These are phyloP conservation scores for Sebastolobus altivelis DNA, from an alignment of 2,797 vertebrate genomes.

Conservation along the genomic window DNA sequence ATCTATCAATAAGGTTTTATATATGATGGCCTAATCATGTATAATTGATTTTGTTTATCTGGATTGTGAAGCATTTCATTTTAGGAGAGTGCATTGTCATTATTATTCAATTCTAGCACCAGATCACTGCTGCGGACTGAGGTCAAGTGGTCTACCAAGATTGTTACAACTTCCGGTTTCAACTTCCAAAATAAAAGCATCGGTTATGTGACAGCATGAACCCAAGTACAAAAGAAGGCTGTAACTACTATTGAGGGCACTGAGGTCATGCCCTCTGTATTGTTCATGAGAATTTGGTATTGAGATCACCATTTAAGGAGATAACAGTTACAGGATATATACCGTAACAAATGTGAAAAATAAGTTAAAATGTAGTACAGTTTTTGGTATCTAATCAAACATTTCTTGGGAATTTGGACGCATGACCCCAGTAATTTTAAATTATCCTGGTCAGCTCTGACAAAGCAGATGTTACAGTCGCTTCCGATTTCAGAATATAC, in stretches of 20 bases:
- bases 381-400: background rate
- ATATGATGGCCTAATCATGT: background rate
- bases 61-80: background rate
- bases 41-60: background rate
- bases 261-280: too few relatives aligned
- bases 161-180: conserved; percentile 34
- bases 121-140: background rate
- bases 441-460: background rate
- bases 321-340: background rate
- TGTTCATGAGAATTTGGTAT: background rate
- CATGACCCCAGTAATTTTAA: background rate
- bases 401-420: background rate
- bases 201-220: too few relatives aligned
- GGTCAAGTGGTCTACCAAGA: background rate
- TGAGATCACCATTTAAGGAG: background rate
- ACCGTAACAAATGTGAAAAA: background rate
- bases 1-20: background rate
- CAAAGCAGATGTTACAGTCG: background rate
- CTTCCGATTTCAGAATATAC: background rate
- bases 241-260: background rate
- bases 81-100: conserved; percentile 53
- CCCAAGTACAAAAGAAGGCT: background rate
- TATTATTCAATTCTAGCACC: conserved; percentile 40
- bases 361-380: too few relatives aligned
- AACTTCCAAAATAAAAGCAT: conserved; percentile 54